These are phyloP conservation scores for Caerostris extrusa DNA, from an alignment of 1,140 invertebrate genomes.

Conservation along the genomic window DNA sequence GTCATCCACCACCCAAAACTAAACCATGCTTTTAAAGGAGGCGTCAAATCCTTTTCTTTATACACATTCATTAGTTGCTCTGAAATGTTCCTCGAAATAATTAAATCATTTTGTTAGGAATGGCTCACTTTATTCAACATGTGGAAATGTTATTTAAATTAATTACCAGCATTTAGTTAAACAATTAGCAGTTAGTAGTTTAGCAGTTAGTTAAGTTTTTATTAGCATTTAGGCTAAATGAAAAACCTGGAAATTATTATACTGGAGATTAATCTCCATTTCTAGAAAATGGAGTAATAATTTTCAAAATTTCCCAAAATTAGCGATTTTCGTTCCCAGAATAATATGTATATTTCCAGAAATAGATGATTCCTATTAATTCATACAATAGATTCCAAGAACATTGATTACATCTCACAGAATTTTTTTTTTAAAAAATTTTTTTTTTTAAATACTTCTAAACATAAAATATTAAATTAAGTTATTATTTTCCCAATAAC, in stretches of 20 bases:
- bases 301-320: conserved; percentile 3
- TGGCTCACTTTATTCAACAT: conserved; percentile 19
- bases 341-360: too few species aligned
- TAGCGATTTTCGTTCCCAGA: background rate
- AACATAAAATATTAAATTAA: too few species aligned
- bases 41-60: background rate
- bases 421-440: too few species aligned
- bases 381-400: too few species aligned
- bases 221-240: background rate
- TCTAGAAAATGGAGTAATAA: background rate
- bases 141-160: too few species aligned
- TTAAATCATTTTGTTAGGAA: conserved; percentile 36
- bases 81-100: conserved; percentile 14
- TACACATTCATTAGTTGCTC: conserved; percentile 12
- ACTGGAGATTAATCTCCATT: background rate
- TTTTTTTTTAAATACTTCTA: too few species aligned
- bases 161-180: too few species aligned
- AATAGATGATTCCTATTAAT: too few species aligned
- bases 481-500: too few species aligned
- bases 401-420: too few species aligned
- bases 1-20: background rate
- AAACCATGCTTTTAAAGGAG: background rate
- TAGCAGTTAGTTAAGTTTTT: too few species aligned
- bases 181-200: too few species aligned
- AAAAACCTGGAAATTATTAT: background rate